Evolutionary conservation across 2,113 vertebrate species (phyloP), one percentile per base, ranked within the genome.

Genomic region (Gopherus flavomarginatus): DNA sequence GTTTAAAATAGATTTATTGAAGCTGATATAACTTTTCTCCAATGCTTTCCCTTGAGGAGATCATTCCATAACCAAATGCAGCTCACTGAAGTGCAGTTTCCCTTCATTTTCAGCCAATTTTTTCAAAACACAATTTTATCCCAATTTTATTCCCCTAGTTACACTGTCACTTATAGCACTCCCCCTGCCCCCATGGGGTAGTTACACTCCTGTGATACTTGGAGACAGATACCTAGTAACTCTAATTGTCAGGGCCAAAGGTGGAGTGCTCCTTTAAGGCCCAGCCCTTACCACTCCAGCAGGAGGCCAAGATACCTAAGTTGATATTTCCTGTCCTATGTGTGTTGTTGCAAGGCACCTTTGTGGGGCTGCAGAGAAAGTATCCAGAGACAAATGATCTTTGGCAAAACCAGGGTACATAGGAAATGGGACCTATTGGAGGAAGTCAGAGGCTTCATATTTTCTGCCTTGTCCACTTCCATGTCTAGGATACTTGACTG

Each of bases 91-190:
- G 29, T 50, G 1, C 59, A 8, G 54, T 38, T 72, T 80, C 88
- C 53, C 12, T 38, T 38, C 19, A 17, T 56, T 21, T 56, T 19
- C 4, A 0, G n/a, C 35, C 27, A 6, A 1, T 0, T 42, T 78
- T 72, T 52, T 57, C 53, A 1, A 29, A 44, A 29, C 44, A 5
- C 24, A 0, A 0, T 3, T 50, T 52, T 31, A 69, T 35, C 65
- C 77, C 85, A 16, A 13, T 21, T 21, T 53, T n/a, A n/a, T 84
- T 3, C 4, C 82, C 3, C 6, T 52, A 8, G 1, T 0, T 72
- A 69, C 35, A 21, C 17, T 35, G 2, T 72, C n/a, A 38, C 19
- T 72, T 21, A 10, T 22, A 72, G 21, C 65, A n/a, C 17, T 6
- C 16, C 16, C 16, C 17, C 52, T 6, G 0, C 52, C 21, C 59